Base-by-base conservation (phyloP, 2,113 vertebrate genomes). In the Eubucco bourcierii region DNA sequence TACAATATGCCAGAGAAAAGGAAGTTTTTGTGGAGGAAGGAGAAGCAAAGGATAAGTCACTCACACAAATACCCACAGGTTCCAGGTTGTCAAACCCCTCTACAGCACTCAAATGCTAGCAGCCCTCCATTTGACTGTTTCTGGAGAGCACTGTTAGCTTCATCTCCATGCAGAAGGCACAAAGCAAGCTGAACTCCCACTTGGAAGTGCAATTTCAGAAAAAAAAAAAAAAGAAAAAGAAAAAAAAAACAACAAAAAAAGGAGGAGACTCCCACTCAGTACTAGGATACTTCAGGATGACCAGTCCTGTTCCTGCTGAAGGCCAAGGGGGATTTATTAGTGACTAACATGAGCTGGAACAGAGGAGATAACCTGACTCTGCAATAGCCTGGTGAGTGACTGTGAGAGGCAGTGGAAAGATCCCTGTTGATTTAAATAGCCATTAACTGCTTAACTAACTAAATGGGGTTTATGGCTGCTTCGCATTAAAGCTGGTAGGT, bases 381-480 rank as follows among this genome's bases (percentile, higher is more conserved):
- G 55, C 39, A 41, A 20, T 18, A 58, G 75, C 41, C 56, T 52
- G 29, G 55, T 53, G 52, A 67, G 29, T 2, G 4, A 44, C 75
- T 66, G 15, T 2, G 3, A 68, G 63, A 86, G 58, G 61, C 73
- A 84, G 53, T 23, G 53, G 39, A 66, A 89, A 86, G 55, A 27
- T 27, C 65, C 50, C 29, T 34, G 34, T 53, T 5, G 27, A 76
- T 65, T 88, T 94, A 72, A 90, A 85, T 4, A 65, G 66, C 55
- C 73, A 33, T 83, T 80, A 94, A 75, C 67, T 79, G 56, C 70
- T 92, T 83, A 66, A 76, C 63, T 82, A 68, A 84, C 53, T 72
- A 85, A 90, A 86, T 60, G 61, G 47, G 50, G 58, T 61, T 89
- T 81, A 78, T 44, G 61, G 47, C 72, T 72, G 46, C 61, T 80